phyloP scores from a whole-genome alignment of 2,888 invertebrate species.

The Drosophila melanosoma region DNA sequence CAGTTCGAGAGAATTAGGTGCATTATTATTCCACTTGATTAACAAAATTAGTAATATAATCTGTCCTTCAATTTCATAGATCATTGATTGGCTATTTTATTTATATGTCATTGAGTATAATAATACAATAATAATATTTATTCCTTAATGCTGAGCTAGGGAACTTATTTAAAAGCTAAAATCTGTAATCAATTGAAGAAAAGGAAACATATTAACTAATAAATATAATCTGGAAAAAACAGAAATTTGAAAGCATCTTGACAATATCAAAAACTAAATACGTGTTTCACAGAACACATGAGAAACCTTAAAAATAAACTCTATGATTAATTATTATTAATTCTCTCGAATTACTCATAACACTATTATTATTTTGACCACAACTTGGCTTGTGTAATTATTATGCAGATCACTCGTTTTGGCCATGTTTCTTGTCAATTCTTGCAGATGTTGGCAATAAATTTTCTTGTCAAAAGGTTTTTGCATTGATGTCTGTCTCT shows the following conservation, averaged over 20 bases:
- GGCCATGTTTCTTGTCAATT: constrained; percentile 40
- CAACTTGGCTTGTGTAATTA: constrained; percentile 36
- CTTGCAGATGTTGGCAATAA: constrained; percentile 63
- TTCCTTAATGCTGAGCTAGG: neutral
- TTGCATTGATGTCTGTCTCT: neutral
- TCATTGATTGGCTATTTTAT: neutral
- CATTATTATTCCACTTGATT: neutral
- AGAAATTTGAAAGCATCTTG: neutral
- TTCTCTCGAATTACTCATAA: neutral
- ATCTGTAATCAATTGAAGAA: no score
- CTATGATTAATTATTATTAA: neutral
- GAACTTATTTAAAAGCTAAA: no score
- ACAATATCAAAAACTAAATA: neutral
- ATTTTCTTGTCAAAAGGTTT: constrained; percentile 40
- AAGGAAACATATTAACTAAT: neutral
- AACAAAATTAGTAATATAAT: neutral
- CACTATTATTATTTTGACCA: neutral
- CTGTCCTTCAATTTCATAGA: neutral
- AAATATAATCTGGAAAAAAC: neutral
- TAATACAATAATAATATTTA: neutral
- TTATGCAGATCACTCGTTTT: constrained; percentile 22
- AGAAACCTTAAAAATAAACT: neutral
- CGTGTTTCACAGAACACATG: neutral
- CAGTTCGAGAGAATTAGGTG: neutral
- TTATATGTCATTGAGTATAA: neutral